phyloP scores from a whole-genome alignment of 2,113 vertebrate species.

The Phrynosoma blainvillii region DNA sequence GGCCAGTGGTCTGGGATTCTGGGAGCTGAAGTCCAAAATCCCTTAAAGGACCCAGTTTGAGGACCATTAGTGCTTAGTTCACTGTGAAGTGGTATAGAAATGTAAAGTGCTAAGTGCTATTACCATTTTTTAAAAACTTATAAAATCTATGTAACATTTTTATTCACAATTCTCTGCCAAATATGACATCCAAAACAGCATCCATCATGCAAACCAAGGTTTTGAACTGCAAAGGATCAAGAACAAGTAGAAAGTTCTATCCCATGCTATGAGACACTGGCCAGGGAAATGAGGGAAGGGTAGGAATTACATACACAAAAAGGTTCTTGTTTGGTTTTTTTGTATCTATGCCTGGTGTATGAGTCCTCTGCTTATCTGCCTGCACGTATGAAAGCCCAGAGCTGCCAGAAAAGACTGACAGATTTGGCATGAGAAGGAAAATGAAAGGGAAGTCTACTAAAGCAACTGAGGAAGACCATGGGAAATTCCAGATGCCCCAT shows the following conservation, averaged over 20 bases:
- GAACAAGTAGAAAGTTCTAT: background rate
- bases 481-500: background rate
- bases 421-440: slow-evolving; percentile 12
- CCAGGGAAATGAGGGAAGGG: background rate
- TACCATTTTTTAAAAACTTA: background rate
- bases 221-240: background rate
- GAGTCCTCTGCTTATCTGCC: background rate
- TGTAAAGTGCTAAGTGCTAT: too few species aligned
- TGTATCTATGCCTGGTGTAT: background rate
- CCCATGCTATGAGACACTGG: background rate
- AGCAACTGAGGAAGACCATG: rapidly evolving
- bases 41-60: too few species aligned
- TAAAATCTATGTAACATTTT: background rate
- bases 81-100: too few species aligned
- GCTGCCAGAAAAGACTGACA: background rate
- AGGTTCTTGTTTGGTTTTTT: background rate
- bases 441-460: background rate
- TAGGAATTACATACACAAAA: background rate
- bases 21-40: too few species aligned
- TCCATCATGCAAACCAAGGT: background rate
- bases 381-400: background rate
- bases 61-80: too few species aligned
- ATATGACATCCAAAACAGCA: background rate
- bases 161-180: background rate
- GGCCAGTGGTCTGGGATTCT: too few species aligned